These are phyloP conservation scores for Etheostoma perlongum DNA, from an alignment of 2,797 vertebrate genomes.

Conservation along the genomic window DNA sequence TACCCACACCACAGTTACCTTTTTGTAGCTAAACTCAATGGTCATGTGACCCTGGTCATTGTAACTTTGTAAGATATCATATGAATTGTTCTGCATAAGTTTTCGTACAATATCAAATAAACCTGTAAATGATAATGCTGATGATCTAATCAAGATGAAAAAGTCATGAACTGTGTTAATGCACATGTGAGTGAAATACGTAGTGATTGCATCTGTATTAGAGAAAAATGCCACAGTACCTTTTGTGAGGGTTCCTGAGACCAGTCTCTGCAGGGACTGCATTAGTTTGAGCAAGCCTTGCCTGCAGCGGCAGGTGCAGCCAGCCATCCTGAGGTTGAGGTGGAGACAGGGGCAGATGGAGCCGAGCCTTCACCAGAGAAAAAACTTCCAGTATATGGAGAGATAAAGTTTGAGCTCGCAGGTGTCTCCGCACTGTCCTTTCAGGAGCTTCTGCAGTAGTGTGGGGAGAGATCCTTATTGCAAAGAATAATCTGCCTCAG, in stretches of 20 bases:
- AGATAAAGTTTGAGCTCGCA: neutral
- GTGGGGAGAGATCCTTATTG: neutral
- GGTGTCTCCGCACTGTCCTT: slow-evolving; percentile 6
- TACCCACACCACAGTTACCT: no score
- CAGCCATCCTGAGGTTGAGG: slow-evolving; percentile 79
- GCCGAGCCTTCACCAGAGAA: slow-evolving; percentile 16
- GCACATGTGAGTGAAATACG: neutral
- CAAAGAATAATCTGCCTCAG: slow-evolving; percentile 27
- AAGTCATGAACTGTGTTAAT: neutral
- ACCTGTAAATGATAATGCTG: no score
- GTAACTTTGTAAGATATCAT: no score
- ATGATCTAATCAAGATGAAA: no score
- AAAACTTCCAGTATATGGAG: slow-evolving; percentile 23
- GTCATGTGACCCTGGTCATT: no score
- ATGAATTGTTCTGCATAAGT: no score
- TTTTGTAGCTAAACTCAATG: no score
- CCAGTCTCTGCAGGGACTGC: slow-evolving; percentile 84
- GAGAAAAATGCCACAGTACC: slow-evolving; percentile 73
- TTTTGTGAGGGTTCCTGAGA: slow-evolving; percentile 86
- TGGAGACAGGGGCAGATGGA: slow-evolving; percentile 17
- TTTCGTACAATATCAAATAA: no score
- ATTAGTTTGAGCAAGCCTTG: slow-evolving; percentile 86
- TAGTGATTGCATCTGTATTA: neutral
- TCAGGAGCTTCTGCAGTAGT: neutral
- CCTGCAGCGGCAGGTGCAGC: slow-evolving; percentile 84